These are phyloP conservation scores for Tuberolachnus salignus DNA, from an alignment of 2,888 invertebrate species.

Conservation along the genomic window DNA sequence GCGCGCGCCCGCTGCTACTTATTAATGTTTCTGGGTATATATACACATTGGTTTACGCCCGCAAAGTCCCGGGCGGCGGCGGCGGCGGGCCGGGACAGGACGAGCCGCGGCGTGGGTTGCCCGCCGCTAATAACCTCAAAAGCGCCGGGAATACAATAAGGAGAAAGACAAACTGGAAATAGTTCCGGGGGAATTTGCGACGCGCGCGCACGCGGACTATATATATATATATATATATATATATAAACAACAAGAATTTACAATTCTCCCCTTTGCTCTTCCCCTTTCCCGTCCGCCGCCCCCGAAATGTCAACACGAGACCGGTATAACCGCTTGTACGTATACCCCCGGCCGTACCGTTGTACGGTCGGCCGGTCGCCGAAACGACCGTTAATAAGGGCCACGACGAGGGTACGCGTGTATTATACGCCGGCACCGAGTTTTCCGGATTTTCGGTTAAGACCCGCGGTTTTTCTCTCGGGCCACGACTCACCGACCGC, in stretches of 20 bases:
- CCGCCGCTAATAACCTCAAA: slow-evolving; percentile 22
- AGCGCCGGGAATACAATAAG: slow-evolving; percentile 8
- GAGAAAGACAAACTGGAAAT: slow-evolving; percentile 45
- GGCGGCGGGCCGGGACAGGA: neutral
- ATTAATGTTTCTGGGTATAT: slow-evolving; percentile 44
- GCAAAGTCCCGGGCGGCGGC: neutral
- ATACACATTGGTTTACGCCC: slow-evolving; percentile 22
- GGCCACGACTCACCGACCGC: too few relatives aligned
- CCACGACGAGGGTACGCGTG: too few relatives aligned
- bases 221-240: too few relatives aligned
- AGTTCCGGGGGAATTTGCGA: slow-evolving; percentile 20
- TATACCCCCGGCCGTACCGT: too few relatives aligned
- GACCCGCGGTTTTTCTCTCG: too few relatives aligned
- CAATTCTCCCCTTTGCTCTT: slow-evolving; percentile 1
- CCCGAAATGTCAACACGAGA: slow-evolving; percentile 20
- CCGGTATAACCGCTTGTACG: neutral
- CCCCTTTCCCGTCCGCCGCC: too few relatives aligned
- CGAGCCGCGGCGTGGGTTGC: too few relatives aligned
- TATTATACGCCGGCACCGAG: neutral
- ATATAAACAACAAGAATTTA: slow-evolving; percentile 20
- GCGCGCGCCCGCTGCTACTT: slow-evolving; percentile 17
- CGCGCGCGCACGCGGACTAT: too few relatives aligned
- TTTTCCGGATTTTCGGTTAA: too few relatives aligned
- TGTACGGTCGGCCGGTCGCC: neutral
- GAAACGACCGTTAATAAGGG: too few relatives aligned